These are phyloP conservation scores for Dascyllus trimaculatus DNA, from an alignment of 2,113 vertebrate genomes.

Conservation along the genomic window DNA sequence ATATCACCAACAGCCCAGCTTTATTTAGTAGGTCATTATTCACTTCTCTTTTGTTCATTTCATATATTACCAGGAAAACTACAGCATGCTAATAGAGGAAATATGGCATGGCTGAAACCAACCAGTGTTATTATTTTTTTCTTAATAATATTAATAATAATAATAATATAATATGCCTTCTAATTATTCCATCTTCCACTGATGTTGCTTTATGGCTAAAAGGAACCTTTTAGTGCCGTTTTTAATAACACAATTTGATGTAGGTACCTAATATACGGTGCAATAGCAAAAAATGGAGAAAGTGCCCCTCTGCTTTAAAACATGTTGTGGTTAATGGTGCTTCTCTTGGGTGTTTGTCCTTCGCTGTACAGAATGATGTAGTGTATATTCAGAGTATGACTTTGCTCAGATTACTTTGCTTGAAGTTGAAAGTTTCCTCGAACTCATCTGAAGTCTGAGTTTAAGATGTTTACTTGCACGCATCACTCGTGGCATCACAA, in stretches of 20 bases:
- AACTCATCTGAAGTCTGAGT: not conserved
- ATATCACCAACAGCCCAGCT: not conserved
- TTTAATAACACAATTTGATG: not conserved
- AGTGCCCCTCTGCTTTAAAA: not conserved
- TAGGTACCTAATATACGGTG: not conserved
- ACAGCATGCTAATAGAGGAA: not conserved
- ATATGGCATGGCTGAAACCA: not conserved
- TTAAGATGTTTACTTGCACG: not conserved
- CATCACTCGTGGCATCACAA: too few relatives aligned
- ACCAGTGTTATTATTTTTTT: not conserved
- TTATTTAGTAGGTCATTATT: slow-evolving; percentile 9
- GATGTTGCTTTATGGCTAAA: not conserved
- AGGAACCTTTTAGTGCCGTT: not conserved
- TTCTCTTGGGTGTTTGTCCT: not conserved
- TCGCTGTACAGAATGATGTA: not conserved
- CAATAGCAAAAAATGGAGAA: too few relatives aligned
- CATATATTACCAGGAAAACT: not conserved
- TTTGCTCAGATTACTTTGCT: not conserved
- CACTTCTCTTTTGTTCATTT: slow-evolving; percentile 1
- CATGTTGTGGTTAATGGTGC: not conserved
- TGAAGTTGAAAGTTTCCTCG: not conserved
- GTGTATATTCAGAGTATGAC: too few relatives aligned
- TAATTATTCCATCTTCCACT: not conserved
- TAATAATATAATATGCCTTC: not conserved
- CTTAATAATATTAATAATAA: not conserved